Conservation (phyloP, 2,888 invertebrate species). For the Rotaria socialis region DNA sequence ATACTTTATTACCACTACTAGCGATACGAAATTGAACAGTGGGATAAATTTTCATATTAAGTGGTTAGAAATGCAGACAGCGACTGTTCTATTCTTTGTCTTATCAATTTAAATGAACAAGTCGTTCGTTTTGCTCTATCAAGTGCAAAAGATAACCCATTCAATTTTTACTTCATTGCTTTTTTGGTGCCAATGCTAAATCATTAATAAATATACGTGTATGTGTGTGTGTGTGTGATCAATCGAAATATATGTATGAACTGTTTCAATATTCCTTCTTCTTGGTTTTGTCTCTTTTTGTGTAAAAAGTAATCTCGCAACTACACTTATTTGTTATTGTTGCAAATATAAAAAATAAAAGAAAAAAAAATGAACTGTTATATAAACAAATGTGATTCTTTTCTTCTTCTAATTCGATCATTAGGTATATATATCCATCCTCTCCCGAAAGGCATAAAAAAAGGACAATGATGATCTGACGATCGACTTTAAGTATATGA, state of each 20-base stretch:
- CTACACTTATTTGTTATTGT: not conserved
- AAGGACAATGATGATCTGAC: not conserved
- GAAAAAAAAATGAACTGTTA: not conserved
- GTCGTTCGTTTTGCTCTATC: conserved; percentile 1
- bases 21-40: not conserved
- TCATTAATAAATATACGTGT: not conserved
- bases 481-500: not conserved
- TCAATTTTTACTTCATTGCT: not conserved
- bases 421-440: not conserved
- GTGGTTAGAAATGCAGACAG: conserved; percentile 8
- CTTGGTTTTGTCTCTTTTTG: not conserved
- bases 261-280: not conserved
- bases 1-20: conserved; percentile 19
- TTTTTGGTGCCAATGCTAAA: not conserved
- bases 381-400: not conserved
- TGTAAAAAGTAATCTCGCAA: not conserved
- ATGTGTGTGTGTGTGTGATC: not conserved
- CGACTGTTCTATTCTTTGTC: not conserved
- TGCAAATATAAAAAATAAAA: not conserved
- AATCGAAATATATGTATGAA: not conserved
- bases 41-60: not conserved
- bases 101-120: conserved; percentile 1
- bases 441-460: not conserved
- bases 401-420: not conserved
- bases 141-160: conserved; percentile 8